Base-by-base conservation (phyloP, 2,113 vertebrate genomes). In the Lycaon pictus region DNA sequence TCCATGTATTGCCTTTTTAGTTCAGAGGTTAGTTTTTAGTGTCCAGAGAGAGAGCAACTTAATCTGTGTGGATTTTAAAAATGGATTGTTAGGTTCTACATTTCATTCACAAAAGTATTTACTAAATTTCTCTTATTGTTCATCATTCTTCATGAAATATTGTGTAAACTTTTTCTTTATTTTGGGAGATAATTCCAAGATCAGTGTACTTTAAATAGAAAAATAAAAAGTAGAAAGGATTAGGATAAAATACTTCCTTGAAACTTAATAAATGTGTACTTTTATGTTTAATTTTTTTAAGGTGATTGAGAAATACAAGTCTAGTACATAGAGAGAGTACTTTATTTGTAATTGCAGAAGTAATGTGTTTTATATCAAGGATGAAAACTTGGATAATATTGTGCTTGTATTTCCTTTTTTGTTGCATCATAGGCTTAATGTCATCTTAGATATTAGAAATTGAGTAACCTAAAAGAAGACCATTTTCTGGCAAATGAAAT, bases 1-100 rank as follows among this genome's bases (percentile, higher is more conserved):
- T 97, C 97, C 93, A 96, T 51, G 62, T 94, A 63, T 96, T 98
- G 55, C 65, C 97, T 91, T 90, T 90, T 93, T 58, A 97, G 93
- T 97, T 96, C 32, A 86, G 11, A 85, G 71, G 37, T 95, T 69
- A 71, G 23, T 96, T 93, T 97, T 97, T 85, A 96, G 35, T 56
- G 96, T 97, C 62, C 60, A 97, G 90, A 97, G 96, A 92, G 7
- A 95, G 7, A 94, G n/a, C 71, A 82, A 58, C 72, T 56, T 69
- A 35, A 87, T 69, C 53, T 89, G 1, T 82, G 5, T 77, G 35
- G 81, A 23, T 97, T 12, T 92, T 63, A 56, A 88, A 96, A 89
- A 67, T 35, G 32, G 25, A 48, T 81, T 43, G 13, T 62, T 97
- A 88, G 2, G 96, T 72, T 53, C 71, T 77, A 0, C 4, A 6